Conservation (phyloP, 2,113 vertebrate genomes). For the Neogale vison region DNA sequence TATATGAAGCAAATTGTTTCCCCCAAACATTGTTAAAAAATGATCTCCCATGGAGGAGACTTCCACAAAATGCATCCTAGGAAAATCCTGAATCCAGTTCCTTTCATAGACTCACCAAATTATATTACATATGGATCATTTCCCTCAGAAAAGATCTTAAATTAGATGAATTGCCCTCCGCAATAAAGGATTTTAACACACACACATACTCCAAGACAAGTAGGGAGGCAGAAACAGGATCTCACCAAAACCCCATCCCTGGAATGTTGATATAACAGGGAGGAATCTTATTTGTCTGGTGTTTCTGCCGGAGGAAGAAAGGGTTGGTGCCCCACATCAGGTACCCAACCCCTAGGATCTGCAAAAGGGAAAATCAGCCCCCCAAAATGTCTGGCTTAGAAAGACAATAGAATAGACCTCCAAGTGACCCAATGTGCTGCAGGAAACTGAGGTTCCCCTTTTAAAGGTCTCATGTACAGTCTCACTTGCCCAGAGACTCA, state of each 20-base stretch:
- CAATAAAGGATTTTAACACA: background rate
- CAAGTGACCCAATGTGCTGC: background rate
- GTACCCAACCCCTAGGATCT: background rate
- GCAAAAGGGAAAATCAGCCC: background rate
- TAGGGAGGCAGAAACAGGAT: background rate
- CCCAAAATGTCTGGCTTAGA: background rate
- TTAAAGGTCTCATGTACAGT: background rate
- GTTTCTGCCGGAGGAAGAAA: background rate
- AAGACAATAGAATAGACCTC: background rate
- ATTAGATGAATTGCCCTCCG: background rate
- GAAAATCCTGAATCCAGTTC: background rate
- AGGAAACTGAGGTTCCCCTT: background rate
- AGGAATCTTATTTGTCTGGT: background rate
- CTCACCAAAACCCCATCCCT: background rate
- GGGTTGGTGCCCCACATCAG: background rate
- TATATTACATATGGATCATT: background rate
- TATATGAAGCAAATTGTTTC: slow-evolving; percentile 7
- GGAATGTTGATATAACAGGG: background rate
- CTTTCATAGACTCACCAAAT: background rate
- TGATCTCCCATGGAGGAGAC: background rate
- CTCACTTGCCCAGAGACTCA: background rate
- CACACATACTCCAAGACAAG: background rate
- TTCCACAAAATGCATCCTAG: background rate
- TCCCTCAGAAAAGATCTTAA: background rate
- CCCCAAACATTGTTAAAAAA: background rate